These are phyloP conservation scores for Anguilla japonica DNA, from an alignment of 2,113 vertebrate genomes.

Conservation along the genomic window DNA sequence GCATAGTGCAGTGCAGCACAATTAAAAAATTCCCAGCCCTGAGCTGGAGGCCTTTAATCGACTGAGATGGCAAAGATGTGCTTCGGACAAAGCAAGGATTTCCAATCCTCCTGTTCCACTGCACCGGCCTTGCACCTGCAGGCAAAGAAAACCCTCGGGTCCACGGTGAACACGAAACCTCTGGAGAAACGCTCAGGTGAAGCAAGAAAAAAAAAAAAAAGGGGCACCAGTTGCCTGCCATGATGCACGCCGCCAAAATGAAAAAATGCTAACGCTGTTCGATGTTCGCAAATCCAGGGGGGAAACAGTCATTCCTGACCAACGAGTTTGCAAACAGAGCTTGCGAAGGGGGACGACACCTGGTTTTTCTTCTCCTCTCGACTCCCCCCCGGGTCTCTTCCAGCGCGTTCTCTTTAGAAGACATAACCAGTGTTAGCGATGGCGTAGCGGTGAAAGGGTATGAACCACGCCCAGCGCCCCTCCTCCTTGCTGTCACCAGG, in stretches of 20 bases:
- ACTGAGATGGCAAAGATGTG: not conserved
- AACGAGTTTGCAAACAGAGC: not conserved
- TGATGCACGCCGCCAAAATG: not conserved
- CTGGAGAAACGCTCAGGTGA: too few species aligned
- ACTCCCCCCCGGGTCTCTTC: not conserved
- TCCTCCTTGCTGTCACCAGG: not conserved
- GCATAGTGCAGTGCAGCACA: not conserved
- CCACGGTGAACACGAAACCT: not conserved
- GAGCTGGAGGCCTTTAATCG: slow-evolving; percentile 25
- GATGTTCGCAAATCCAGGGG: not conserved
- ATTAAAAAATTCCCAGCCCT: not conserved
- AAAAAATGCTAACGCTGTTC: not conserved
- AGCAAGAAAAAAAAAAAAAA: not conserved
- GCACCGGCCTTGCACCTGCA: too few species aligned
- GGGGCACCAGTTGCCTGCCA: not conserved
- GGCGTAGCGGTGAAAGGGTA: not conserved
- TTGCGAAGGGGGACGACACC: not conserved
- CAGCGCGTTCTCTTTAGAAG: not conserved
- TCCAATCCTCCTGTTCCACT: not conserved
- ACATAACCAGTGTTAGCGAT: slow-evolving; percentile 4
- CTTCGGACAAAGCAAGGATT: not conserved
- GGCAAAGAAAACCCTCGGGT: not conserved
- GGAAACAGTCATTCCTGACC: not conserved
- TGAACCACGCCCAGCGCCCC: not conserved
- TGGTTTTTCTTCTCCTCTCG: not conserved